phyloP scores from a whole-genome alignment of 2,113 vertebrate species.

The Vicugna pacos region DNA sequence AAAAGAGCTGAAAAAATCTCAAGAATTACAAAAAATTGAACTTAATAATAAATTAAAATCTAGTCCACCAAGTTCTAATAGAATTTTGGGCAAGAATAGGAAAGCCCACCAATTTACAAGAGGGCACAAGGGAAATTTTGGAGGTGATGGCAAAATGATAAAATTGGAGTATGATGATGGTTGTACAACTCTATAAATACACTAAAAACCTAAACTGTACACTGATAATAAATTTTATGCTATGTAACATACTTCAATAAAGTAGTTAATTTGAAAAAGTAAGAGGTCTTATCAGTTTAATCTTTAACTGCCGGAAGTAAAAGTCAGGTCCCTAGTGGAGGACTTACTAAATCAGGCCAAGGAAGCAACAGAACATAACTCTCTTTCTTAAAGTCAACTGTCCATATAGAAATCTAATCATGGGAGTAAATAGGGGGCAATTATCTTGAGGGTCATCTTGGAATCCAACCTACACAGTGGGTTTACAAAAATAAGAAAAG shows the following conservation, averaged over 20 bases:
- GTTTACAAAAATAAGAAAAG: background rate
- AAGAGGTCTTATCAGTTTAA: background rate
- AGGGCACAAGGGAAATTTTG: background rate
- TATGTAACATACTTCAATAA: background rate
- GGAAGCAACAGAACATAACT: background rate
- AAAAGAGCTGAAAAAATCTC: background rate
- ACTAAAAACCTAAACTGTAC: background rate
- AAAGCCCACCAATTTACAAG: background rate
- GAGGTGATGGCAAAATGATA: background rate
- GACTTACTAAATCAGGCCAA: background rate
- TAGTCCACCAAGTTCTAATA: background rate
- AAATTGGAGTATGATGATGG: background rate
- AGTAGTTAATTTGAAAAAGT: background rate
- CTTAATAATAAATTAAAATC: background rate
- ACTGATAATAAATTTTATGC: background rate
- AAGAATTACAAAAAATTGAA: background rate
- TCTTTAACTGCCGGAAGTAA: background rate
- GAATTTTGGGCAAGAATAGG: background rate
- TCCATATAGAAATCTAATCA: background rate
- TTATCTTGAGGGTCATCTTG: background rate
- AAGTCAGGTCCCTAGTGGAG: background rate
- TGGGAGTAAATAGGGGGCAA: background rate
- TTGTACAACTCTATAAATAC: background rate
- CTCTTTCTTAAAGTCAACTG: constrained; percentile 16
- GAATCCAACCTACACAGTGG: background rate